A percentile compares a stretch with the other conserved stretches of the same genome.
phyloP scores from a whole-genome alignment of 2,888 invertebrate genomes.

The Gastrophysa polygoni region DNA sequence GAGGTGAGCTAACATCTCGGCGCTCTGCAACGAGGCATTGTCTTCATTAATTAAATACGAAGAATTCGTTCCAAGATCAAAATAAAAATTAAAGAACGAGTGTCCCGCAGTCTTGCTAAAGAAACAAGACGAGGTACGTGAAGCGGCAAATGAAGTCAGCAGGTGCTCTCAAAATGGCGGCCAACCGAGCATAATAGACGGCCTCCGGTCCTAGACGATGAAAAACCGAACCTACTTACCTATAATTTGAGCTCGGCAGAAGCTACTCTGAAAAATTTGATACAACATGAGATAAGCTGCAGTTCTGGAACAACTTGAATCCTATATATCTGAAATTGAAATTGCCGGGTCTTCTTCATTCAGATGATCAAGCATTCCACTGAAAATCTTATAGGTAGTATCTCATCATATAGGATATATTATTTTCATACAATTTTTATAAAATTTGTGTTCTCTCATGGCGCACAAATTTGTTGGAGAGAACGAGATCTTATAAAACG shows the following conservation, averaged over 20 bases:
- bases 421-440: too few relatives aligned
- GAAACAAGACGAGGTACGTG: constrained; percentile 39
- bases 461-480: too few relatives aligned
- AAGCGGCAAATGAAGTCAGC: constrained; percentile 52
- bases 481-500: too few relatives aligned
- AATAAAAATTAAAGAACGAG: constrained; percentile 42
- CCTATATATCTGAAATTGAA: too few relatives aligned
- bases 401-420: too few relatives aligned
- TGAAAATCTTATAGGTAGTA: too few relatives aligned
- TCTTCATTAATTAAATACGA: constrained; percentile 32
- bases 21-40: constrained; percentile 19
- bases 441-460: too few relatives aligned
- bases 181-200: not conserved
- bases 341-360: too few relatives aligned
- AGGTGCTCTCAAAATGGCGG: constrained; percentile 54
- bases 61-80: constrained; percentile 30
- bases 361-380: too few relatives aligned
- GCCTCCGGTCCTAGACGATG: not conserved
- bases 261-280: not conserved
- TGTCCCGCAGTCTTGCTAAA: constrained; percentile 49
- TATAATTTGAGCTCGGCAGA: not conserved
- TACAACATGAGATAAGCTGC: too few relatives aligned
- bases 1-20: not conserved
- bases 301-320: too few relatives aligned
- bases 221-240: not conserved